Evolutionary conservation across 2,888 invertebrate genomes (phyloP), one percentile per base, ranked within the genome.

Genomic region (Lypha dubia): DNA sequence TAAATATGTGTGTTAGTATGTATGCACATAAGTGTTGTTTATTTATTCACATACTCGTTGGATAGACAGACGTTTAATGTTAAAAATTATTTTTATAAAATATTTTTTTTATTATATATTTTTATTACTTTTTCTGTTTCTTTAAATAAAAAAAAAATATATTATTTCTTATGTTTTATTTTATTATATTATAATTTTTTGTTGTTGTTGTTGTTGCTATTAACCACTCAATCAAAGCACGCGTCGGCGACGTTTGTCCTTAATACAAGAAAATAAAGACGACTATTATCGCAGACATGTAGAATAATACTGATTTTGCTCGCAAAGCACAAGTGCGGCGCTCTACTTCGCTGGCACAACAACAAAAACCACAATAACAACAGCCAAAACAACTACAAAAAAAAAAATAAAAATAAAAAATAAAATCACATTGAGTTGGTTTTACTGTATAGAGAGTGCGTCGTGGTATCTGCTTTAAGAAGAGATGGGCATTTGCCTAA

Each of bases 281-380:
- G 75, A 86, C 86, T 83, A 79, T 83, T 84, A 86, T 83, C 86
- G 83, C 83, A 79, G 86, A 80, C 86, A 86, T 83, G 83, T 86
- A 86, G 86, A 86, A 84, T 86, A 86, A 86, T 86, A 86, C 86
- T 86, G 73, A 86, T 63, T 60, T 70, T 70, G 79, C 58, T 73
- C 79, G 70, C 68, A 79, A 75, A 82, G 73, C 84, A 84, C 84
- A 84, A 84, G 80, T 84, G 80, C 76, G 84, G 71, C 84, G 80
- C 73, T 84, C 76, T 76, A 73, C 67, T 67, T 84, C 68, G 70
- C 70, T 75, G 56, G 38, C 38, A 75, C 24, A 70, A 81, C 62
- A 68, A 68, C 53, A 65, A 38, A 15, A 51, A 32, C 49, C 38
- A 8, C 60, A 49, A 58, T 51, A 51, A 13, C 53, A 65, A 38